Conservation (phyloP, 2,888 invertebrate genomes). For the Brachyopa scutellaris region DNA sequence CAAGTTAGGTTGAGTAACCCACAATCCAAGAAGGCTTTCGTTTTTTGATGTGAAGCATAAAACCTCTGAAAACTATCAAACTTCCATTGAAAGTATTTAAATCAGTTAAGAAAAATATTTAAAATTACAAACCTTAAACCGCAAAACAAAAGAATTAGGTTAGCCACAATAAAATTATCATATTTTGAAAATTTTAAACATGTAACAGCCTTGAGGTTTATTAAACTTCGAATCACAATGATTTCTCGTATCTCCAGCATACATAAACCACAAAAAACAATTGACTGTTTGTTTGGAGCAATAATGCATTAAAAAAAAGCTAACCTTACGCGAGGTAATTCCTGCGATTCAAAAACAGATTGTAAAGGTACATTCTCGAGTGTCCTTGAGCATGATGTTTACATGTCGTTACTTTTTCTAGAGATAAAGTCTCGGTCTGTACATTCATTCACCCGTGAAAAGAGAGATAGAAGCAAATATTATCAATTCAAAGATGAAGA, state of each 20-base stretch:
- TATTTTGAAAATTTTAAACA: conserved; percentile 55
- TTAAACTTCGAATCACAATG: conserved; percentile 37
- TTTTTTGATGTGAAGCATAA: too few relatives aligned
- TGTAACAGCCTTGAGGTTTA: conserved; percentile 51
- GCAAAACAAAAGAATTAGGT: conserved; percentile 48
- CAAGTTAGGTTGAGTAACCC: too few relatives aligned
- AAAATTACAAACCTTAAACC: not conserved
- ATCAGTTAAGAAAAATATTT: too few relatives aligned
- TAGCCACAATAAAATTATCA: conserved; percentile 48
- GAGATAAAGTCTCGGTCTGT: not conserved
- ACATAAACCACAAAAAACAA: not conserved
- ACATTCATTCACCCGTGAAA: conserved; percentile 8
- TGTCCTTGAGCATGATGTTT: conserved; percentile 26
- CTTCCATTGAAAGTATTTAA: too few relatives aligned
- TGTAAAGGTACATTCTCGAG: not conserved
- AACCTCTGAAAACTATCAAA: too few relatives aligned
- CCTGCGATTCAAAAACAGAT: conserved; percentile 16
- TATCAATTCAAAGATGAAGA: not conserved
- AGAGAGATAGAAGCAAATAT: not conserved
- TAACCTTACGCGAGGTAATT: not conserved
- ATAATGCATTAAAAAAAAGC: conserved; percentile 9
- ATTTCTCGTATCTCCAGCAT: not conserved
- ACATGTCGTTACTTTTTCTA: not conserved
- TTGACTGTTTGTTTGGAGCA: conserved; percentile 34
- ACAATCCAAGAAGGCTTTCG: too few relatives aligned